phyloP scores from a whole-genome alignment of 1,140 invertebrate genomes.

The Orius laevigatus region DNA sequence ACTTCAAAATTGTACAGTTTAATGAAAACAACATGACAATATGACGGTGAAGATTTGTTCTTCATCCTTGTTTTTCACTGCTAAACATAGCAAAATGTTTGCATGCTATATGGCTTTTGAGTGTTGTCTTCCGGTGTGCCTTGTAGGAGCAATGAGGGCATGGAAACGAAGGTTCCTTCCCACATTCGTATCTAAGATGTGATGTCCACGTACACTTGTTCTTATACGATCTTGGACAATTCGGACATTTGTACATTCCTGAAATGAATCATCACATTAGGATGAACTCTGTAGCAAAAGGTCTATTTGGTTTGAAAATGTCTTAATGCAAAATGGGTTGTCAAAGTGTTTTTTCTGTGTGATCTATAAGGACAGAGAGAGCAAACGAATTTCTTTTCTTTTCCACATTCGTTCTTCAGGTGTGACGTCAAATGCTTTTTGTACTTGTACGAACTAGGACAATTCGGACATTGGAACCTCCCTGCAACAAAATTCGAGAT shows the following conservation, averaged over 20 bases:
- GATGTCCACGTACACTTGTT: slow-evolving; percentile 19
- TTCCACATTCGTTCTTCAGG: background rate
- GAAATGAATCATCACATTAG: too few species aligned
- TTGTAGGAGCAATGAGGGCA: slow-evolving; percentile 32
- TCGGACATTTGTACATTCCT: slow-evolving; percentile 43
- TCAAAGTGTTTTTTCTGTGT: background rate
- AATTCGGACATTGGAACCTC: too few species aligned
- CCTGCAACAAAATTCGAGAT: too few species aligned
- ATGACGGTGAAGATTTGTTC: too few species aligned
- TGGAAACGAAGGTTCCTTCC: slow-evolving; percentile 45
- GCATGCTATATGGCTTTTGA: slow-evolving; percentile 6
- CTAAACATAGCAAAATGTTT: background rate
- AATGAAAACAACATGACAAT: too few species aligned
- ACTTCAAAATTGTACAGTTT: too few species aligned
- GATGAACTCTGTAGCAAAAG: too few species aligned
- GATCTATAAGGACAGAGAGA: slow-evolving; percentile 1
- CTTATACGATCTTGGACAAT: slow-evolving; percentile 32
- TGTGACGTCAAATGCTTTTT: too few species aligned
- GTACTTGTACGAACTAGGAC: too few species aligned
- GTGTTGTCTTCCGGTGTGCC: slow-evolving; percentile 1
- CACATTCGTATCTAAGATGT: slow-evolving; percentile 51
- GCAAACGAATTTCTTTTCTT: background rate
- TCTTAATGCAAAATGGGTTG: background rate
- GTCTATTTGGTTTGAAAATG: too few species aligned
- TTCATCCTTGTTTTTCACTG: too few species aligned